A percentile compares a stretch with the other conserved stretches of the same genome.
These are phyloP conservation scores for Camponotus floridanus DNA, from an alignment of 1,140 invertebrate genomes.

Conservation along the genomic window DNA sequence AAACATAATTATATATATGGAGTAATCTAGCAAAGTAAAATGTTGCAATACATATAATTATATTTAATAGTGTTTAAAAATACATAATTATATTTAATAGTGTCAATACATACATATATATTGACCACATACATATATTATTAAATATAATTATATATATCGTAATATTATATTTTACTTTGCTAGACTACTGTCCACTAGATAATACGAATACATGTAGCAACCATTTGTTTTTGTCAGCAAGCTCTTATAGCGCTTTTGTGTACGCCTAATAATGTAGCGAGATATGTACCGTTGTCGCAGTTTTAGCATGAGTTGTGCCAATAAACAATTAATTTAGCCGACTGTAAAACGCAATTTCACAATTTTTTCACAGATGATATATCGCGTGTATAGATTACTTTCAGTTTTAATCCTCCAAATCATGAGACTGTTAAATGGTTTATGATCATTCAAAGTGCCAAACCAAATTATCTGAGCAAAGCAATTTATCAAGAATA, in stretches of 20 bases:
- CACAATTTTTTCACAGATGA: background rate
- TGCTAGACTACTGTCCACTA: background rate
- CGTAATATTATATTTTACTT: background rate
- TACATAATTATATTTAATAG: background rate
- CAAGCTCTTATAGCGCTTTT: conserved; percentile 10
- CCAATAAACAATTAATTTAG: conserved; percentile 21
- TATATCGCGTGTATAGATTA: background rate
- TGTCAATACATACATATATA: background rate
- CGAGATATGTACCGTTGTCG: background rate
- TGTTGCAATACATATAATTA: too few relatives aligned
- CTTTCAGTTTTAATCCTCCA: conserved; percentile 2
- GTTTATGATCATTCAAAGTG: conserved; percentile 8
- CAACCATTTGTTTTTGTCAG: background rate
- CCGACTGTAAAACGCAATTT: conserved; percentile 35
- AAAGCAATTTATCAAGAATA: background rate
- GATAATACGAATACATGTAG: background rate
- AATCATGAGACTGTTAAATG: background rate
- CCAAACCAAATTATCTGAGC: background rate
- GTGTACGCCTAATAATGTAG: background rate
- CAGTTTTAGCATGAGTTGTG: background rate
- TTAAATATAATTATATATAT: background rate
- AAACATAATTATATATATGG: too few relatives aligned
- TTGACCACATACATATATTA: background rate
- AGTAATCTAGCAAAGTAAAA: too few relatives aligned
- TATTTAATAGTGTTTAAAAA: background rate